Conservation (phyloP, 2,797 vertebrate genomes). For the Centropyge bicolor region DNA sequence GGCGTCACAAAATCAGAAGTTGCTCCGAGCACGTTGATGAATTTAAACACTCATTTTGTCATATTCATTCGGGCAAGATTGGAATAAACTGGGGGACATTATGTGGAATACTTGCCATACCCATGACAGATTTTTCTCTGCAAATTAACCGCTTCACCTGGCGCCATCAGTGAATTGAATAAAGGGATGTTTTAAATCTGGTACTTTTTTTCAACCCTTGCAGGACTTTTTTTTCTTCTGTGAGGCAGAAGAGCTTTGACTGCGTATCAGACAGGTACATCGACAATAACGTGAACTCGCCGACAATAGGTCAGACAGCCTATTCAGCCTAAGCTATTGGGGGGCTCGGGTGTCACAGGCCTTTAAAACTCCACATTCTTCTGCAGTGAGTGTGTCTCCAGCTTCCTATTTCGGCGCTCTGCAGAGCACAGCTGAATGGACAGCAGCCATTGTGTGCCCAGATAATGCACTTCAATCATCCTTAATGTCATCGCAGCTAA, state of each 20-base stretch:
- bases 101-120: conserved; percentile 28
- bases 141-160: conserved; percentile 59
- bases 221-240: conserved; percentile 38
- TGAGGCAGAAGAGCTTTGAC: conserved; percentile 66
- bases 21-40: conserved; percentile 45
- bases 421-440: conserved; percentile 76
- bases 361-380: conserved; percentile 74
- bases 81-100: conserved; percentile 38
- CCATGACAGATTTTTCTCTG: conserved; percentile 45
- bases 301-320: conserved; percentile 80
- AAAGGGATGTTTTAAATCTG: conserved; percentile 67
- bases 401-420: conserved; percentile 66
- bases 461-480: conserved; percentile 85
- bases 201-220: conserved; percentile 29
- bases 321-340: conserved; percentile 78
- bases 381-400: conserved; percentile 63
- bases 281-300: conserved; percentile 72
- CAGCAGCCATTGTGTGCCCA: conserved; percentile 80
- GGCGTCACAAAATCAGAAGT: conserved; percentile 45
- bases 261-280: conserved; percentile 80
- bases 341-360: conserved; percentile 64
- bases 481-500: conserved; percentile 81
- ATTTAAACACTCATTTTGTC: conserved; percentile 55
- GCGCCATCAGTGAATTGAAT: conserved; percentile 45
- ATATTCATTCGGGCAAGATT: conserved; percentile 45